Evolutionary conservation across 2,888 invertebrate species (phyloP), one percentile per base, ranked within the genome.

Genomic region (Agrenia bidenticulata): DNA sequence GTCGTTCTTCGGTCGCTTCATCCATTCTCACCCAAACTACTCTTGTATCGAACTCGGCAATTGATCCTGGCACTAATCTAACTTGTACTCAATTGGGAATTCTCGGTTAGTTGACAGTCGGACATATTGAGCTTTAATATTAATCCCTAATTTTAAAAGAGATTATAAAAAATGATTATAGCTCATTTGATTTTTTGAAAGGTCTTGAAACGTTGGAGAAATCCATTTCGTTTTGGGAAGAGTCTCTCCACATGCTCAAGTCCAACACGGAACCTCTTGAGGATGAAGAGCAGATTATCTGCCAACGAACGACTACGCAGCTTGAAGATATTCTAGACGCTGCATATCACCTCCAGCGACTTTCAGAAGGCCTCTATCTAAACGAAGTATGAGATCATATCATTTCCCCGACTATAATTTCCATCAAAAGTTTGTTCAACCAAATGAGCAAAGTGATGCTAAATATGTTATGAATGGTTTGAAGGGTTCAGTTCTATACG

Each of bases 181-280:
- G n/a, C n/a, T n/a, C n/a, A 41, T 63, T 50, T 57, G n/a, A 54
- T 57, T 63, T 11, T 32, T 54, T 51, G 39, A 19, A 80, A 90
- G 93, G 94, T 41, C 89, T 96, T 89, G 95, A 96, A 81, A 92
- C 94, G 0, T 80, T 96, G 75, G 94, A 94, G 78, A 89, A 90
- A 19, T 92, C 93, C 69, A 90, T 96, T 74, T 90, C 89, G 79
- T 92, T 90, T 79, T 96, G 95, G 95, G 95, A 97, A 81, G 94
- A 96, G 81, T 94, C 95, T 13, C 81, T 96, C 73, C 87, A 89
- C 0, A 87, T 90, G 42, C 92, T 92, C 78, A 85, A 86, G 42
- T 81, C 86, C 19, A 79, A 79, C 27, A 84, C 88, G 1, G 81
- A 88, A 53, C 86, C 89, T 19, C 84, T 92, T 73, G 88, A 90